Evolutionary conservation across 2,888 invertebrate genomes (phyloP).

Genomic region (Mycalesis mineus): DNA sequence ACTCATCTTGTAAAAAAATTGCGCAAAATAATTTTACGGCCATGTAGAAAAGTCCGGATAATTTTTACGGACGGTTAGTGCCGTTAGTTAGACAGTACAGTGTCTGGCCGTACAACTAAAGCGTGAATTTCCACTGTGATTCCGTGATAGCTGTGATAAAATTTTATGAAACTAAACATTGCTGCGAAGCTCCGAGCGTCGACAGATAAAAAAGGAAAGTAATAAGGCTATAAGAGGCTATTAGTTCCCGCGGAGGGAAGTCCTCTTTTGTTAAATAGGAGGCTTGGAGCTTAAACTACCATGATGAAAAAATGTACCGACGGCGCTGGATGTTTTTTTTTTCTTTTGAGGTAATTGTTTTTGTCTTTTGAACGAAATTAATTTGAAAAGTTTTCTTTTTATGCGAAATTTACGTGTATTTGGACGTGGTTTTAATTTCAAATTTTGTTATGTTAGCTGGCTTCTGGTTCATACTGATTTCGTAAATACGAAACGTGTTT

Average conservation of each 20-base stretch:
- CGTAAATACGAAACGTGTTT: too few relatives aligned
- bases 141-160: constrained; percentile 18
- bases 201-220: constrained; percentile 24
- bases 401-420: too few relatives aligned
- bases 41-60: neutral
- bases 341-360: constrained; percentile 6
- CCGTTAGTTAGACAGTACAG: constrained; percentile 5
- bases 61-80: constrained; percentile 8
- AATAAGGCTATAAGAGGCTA: constrained; percentile 16
- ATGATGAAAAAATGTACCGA: constrained; percentile 8
- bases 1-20: neutral
- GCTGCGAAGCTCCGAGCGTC: constrained; percentile 18
- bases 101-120: constrained; percentile 8
- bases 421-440: too few relatives aligned
- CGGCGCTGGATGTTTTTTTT: neutral
- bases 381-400: constrained; percentile 1
- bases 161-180: constrained; percentile 25
- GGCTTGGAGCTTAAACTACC: constrained; percentile 13
- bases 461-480: too few relatives aligned
- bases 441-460: too few relatives aligned
- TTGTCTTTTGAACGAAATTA: constrained; percentile 2
- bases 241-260: constrained; percentile 14
- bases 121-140: constrained; percentile 18
- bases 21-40: neutral
- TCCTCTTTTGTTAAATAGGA: constrained; percentile 13